These are phyloP conservation scores for Cepaea hortensis DNA, from an alignment of 2,888 invertebrate genomes.

Conservation along the genomic window DNA sequence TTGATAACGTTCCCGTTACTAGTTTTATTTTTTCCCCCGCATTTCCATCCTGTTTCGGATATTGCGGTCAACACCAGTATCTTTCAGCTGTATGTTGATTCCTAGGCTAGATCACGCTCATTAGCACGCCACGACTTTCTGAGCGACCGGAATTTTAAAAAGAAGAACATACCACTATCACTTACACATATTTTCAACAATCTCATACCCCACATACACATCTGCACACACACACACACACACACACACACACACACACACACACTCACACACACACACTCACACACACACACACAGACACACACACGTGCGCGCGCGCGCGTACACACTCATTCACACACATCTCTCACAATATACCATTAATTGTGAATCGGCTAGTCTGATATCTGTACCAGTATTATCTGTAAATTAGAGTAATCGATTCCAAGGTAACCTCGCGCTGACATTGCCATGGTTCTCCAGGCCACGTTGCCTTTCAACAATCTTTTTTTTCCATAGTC, in stretches of 20 bases:
- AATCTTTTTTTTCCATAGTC: not conserved
- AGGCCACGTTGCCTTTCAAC: not conserved
- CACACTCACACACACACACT: slow-evolving; percentile 13
- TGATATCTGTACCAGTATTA: not conserved
- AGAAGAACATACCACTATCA: too few species aligned
- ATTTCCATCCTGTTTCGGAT: too few species aligned
- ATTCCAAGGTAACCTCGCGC: not conserved
- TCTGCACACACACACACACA: not conserved
- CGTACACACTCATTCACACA: too few species aligned
- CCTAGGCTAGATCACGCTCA: too few species aligned
- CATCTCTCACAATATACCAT: too few species aligned
- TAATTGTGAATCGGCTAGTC: not conserved
- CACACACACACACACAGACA: not conserved
- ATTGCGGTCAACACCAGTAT: too few species aligned
- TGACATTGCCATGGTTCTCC: not conserved
- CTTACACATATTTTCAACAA: not conserved
- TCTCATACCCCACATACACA: not conserved
- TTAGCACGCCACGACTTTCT: too few species aligned
- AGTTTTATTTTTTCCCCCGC: too few species aligned
- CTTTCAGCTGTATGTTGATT: too few species aligned
- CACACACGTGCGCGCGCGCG: not conserved
- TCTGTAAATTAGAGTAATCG: not conserved
- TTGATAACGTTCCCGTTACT: too few species aligned
- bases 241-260: slow-evolving; percentile 10
- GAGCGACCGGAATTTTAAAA: too few species aligned